Conservation (phyloP, 2,113 vertebrate genomes). For the Dinomys branickii region DNA sequence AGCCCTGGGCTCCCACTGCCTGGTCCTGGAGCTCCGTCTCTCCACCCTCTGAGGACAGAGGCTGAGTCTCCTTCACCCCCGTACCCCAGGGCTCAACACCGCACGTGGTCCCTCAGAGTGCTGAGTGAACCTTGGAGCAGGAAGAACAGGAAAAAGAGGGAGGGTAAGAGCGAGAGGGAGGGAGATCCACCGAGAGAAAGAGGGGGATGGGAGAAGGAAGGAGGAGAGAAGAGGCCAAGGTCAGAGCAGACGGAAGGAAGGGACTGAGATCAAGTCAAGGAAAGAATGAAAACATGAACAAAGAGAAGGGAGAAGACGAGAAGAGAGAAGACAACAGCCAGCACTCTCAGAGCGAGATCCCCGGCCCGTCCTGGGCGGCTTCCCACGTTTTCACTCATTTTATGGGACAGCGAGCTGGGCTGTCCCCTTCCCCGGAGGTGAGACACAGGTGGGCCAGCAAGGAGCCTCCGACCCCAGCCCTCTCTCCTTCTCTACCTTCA, state of each 20-base stretch:
- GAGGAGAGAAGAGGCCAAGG: too few relatives aligned
- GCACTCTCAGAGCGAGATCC: accelerated
- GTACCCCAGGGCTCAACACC: not conserved
- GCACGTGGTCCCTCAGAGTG: not conserved
- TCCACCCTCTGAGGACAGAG: not conserved
- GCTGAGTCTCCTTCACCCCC: not conserved
- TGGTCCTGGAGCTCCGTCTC: accelerated
- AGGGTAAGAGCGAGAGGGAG: not conserved
- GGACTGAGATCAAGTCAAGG: too few relatives aligned
- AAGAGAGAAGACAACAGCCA: not conserved
- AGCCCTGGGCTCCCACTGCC: not conserved
- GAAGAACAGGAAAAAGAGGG: not conserved
- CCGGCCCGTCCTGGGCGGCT: not conserved
- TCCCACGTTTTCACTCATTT: not conserved
- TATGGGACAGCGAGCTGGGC: not conserved
- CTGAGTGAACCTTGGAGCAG: not conserved
- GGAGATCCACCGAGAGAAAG: not conserved
- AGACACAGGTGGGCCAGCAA: not conserved
- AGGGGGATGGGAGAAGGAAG: accelerated
- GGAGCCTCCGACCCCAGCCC: not conserved
- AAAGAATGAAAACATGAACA: not conserved
- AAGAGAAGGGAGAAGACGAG: not conserved
- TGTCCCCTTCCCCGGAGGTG: not conserved
- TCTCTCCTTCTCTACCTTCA: not conserved
- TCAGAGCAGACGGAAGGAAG: not conserved